Conservation (phyloP, 2,888 invertebrate genomes). For the Rapana venosa region DNA sequence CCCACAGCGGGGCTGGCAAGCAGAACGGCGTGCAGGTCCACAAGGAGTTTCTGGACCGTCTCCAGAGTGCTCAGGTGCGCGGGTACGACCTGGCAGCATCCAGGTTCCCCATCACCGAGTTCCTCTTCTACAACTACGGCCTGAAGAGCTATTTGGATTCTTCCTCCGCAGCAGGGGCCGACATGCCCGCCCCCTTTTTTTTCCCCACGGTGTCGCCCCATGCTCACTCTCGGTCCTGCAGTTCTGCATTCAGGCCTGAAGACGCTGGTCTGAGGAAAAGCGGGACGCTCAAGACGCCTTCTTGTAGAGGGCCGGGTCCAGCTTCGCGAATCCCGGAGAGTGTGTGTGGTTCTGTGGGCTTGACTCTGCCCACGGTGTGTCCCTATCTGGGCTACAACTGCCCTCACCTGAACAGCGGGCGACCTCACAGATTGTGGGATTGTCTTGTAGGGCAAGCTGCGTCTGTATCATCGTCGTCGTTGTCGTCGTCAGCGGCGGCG, state of each 20-base stretch:
- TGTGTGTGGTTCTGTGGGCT: background rate
- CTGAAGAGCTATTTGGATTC: conserved; percentile 41
- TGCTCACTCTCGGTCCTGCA: background rate
- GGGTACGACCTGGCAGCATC: conserved; percentile 33
- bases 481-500: background rate
- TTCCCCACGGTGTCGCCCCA: background rate
- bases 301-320: background rate
- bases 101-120: conserved; percentile 50
- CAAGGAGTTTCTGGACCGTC: conserved; percentile 47
- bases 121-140: conserved; percentile 50
- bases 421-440: conserved; percentile 37
- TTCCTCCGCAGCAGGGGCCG: background rate
- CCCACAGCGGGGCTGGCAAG: background rate
- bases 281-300: background rate
- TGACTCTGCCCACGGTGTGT: conserved; percentile 38
- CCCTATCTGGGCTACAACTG: conserved; percentile 42
- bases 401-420: conserved; percentile 29
- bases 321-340: background rate
- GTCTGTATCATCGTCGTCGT: background rate
- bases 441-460: conserved; percentile 26
- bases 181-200: background rate
- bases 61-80: conserved; percentile 38
- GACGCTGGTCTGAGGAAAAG: background rate
- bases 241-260: background rate
- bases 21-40: conserved; percentile 22